Base-by-base conservation (phyloP, 2,888 invertebrate genomes). In the Chironomus tentans region DNA sequence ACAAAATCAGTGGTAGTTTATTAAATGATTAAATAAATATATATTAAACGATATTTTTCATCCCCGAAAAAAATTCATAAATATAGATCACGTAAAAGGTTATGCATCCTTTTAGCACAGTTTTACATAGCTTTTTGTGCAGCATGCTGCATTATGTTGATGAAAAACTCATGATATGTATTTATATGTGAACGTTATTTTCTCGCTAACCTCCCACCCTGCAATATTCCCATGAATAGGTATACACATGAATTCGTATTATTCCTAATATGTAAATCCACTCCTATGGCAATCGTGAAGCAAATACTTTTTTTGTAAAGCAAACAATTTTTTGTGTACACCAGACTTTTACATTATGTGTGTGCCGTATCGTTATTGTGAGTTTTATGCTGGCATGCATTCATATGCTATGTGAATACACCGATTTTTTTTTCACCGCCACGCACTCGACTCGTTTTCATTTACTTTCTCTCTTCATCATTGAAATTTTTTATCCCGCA, bases 331-430 rank as follows among this genome's bases (percentile, higher is more conserved):
- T 38, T 38, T 65, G 24, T 65, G 24, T 56, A 10, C 10, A 1
- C 38, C 56, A 56, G 56, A 56, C 56, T 56, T 56, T 56, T 56
- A 56, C 56, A 18, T 56, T 71, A 56, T 21, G 24, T 73, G 46
- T 73, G 70, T 24, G 72, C 28, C 28, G 28, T 62, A 71, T 13
- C 48, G 18, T 56, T 38, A 71, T 24, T 21, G 28, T 62, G 62
- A 73, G 62, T 73, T 73, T 73, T 62, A 73, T 73, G 72, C 72
- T 73, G 72, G 72, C 72, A 62, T 73, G 72, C 72, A 73, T n/a
- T 73, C 62, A 28, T 46, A 68, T 68, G 38, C 38, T 38, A 38
- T 38, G 10, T 10, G 68, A 24, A 65, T 68, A 61, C 24, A 73
- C 38, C 38, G 38, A 38, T 73, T 61, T 73, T 73, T 70, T 73